Evolutionary conservation across 1,140 invertebrate genomes (phyloP).

Genomic region (Hylyphantes graminicola): DNA sequence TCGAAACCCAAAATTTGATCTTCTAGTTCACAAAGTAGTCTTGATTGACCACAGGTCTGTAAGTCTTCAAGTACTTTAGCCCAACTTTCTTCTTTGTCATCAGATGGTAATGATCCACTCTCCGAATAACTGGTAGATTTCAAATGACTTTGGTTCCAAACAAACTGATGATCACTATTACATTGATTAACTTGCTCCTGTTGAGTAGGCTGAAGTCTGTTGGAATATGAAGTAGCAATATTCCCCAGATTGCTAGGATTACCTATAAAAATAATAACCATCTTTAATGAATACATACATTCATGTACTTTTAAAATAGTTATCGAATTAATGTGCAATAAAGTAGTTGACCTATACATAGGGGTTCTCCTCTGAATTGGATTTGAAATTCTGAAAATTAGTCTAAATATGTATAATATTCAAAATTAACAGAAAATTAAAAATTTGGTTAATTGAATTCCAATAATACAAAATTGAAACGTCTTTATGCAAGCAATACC

Average conservation of each 20-base stretch:
- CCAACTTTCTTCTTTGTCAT: constrained; percentile 65
- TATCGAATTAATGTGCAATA: no score
- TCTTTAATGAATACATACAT: no score
- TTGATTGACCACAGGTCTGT: constrained; percentile 62
- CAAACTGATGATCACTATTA: not conserved
- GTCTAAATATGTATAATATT: no score
- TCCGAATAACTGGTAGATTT: constrained; percentile 49
- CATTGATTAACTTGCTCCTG: not conserved
- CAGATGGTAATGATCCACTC: constrained; percentile 62
- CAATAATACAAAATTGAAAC: no score
- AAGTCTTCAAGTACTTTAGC: constrained; percentile 66
- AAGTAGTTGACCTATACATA: no score
- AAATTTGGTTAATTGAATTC: no score
- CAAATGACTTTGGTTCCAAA: constrained; percentile 28
- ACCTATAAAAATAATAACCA: not conserved
- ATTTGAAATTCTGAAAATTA: no score
- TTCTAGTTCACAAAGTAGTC: constrained; percentile 60
- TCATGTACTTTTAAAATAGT: no score
- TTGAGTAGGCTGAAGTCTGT: not conserved
- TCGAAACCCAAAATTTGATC: constrained; percentile 47
- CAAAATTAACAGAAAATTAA: no score
- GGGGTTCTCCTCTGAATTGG: no score
- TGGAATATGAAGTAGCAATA: constrained; percentile 25
- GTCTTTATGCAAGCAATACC: no score
- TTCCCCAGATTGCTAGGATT: constrained; percentile 22